Base-by-base conservation (phyloP, 2,113 vertebrate genomes). In the Hyla sarda region DNA sequence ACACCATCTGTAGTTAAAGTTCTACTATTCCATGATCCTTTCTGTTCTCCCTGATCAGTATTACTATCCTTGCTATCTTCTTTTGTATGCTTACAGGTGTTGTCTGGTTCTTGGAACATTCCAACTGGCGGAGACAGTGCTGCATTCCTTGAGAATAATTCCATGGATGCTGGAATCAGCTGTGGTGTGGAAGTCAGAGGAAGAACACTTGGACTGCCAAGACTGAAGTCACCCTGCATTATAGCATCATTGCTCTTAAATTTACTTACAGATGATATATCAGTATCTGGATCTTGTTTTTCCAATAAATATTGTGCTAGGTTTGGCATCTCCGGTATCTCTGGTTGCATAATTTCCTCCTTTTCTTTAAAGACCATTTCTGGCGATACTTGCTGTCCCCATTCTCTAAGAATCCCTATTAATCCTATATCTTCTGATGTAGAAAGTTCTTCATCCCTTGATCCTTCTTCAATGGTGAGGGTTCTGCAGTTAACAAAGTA, bases 331-430 rank as follows among this genome's bases (percentile, higher is more conserved):
- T 16, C 19, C 16, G 75, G n/a, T 14, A 69, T 37, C 30, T 67
- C 28, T 5, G 3, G n/a, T 28, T 28, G 37, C 32, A 48, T 62
- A 3, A 45, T 54, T 21, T 47, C 19, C 34, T 73, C 50, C 21
- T 72, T 19, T 11, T 69, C 62, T 28, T 9, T n/a, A 58, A 52
- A 16, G n/a, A 58, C 71, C n/a, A 45, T 82, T 6, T 82, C 78
- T 62, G 85, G 85, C 13, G 60, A 21, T 50, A 87, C 85, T n/a
- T 87, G 67, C 17, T 82, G 56, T 25, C 78, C 85, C 85, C 85
- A 87, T 82, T 87, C 85, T 87, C 85, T 82, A n/a, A 82, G 69
- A 30, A 87, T 74, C 19, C 78, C 77, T 50, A 74, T 48, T 19
- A 87, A 52, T 62, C 78, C 85, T 50, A 60, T 48, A 23, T 84